These are phyloP conservation scores for Ciconia nigra DNA, from an alignment of 2,797 vertebrate genomes.

Conservation along the genomic window DNA sequence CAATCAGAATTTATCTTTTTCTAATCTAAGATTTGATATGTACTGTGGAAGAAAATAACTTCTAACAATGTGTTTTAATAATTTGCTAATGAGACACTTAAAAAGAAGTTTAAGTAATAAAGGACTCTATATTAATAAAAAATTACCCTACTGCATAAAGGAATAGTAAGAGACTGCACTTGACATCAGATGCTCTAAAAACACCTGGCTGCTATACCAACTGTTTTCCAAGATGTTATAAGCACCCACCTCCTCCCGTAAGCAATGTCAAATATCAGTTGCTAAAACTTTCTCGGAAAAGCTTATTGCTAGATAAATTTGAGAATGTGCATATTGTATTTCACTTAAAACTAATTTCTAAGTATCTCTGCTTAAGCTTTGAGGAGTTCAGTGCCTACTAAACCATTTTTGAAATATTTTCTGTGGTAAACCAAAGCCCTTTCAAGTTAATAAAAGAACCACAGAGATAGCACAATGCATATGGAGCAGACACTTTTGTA, in stretches of 20 bases:
- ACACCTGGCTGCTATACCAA: neutral
- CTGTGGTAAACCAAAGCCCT: neutral
- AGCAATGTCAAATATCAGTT: slow-evolving; percentile 23
- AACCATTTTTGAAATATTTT: neutral
- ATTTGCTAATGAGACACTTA: neutral
- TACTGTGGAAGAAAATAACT: neutral
- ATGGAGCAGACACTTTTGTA: neutral
- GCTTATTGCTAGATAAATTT: slow-evolving; percentile 2
- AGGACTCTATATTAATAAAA: neutral
- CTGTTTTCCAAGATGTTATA: slow-evolving; percentile 16
- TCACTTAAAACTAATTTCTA: slow-evolving; percentile 10
- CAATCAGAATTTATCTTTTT: neutral
- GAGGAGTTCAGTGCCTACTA: neutral
- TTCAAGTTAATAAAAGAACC: neutral
- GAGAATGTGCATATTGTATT: neutral
- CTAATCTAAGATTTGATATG: neutral
- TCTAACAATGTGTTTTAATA: neutral
- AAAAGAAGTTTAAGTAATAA: neutral
- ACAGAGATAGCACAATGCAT: neutral
- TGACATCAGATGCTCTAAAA: slow-evolving; percentile 10
- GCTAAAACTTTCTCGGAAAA: slow-evolving; percentile 37
- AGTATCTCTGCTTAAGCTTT: slow-evolving; percentile 3
- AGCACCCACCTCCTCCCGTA: neutral
- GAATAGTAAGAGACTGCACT: neutral
- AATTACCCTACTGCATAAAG: neutral